These are phyloP conservation scores for Arctocebus calabarensis DNA, from an alignment of 2,797 vertebrate genomes.

Conservation along the genomic window DNA sequence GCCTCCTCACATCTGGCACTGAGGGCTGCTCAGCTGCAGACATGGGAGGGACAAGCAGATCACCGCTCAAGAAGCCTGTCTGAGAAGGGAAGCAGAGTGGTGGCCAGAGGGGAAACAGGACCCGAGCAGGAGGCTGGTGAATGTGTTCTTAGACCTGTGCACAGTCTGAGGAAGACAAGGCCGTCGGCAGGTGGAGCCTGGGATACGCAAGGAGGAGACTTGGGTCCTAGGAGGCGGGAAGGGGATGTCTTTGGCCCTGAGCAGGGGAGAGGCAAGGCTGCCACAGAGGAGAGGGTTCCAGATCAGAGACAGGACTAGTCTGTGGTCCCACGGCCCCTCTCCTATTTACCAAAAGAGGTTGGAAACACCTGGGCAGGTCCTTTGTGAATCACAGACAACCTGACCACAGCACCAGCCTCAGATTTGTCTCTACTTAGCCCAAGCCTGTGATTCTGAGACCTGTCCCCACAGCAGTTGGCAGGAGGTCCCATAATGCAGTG, in stretches of 20 bases:
- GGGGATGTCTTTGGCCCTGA: no score
- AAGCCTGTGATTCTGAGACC: rapidly evolving
- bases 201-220: background rate
- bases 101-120: background rate
- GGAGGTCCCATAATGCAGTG: background rate
- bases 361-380: background rate
- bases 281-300: background rate
- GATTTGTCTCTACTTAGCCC: background rate
- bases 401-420: background rate
- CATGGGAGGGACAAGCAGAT: background rate
- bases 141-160: background rate
- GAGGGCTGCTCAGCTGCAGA: background rate
- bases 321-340: background rate
- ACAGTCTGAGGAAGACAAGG: background rate
- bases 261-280: no score
- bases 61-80: background rate
- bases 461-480: background rate
- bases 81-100: background rate
- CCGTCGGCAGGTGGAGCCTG: background rate
- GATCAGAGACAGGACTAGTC: background rate
- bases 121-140: no score
- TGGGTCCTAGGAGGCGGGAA: background rate
- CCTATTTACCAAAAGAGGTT: background rate
- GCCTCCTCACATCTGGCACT: background rate
- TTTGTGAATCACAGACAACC: background rate